phyloP scores from a whole-genome alignment of 1,140 invertebrate genomes.

The Drosophila lini region DNA sequence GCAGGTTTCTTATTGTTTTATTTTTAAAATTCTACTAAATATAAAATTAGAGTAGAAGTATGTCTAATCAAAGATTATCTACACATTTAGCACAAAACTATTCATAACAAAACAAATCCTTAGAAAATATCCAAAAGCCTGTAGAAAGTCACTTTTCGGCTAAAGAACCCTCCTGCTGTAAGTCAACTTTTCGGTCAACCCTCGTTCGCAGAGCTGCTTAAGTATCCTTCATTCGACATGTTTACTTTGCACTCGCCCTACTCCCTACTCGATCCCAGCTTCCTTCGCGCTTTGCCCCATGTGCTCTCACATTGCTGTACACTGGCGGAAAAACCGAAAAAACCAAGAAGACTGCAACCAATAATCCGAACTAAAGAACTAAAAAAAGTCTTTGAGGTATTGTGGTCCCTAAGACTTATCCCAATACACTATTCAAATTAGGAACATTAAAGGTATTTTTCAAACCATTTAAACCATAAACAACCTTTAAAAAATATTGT shows the following conservation, averaged over 20 bases:
- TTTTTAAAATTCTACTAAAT: neutral
- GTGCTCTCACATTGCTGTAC: constrained; percentile 4
- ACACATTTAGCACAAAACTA: neutral
- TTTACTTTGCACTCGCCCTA: constrained; percentile 70
- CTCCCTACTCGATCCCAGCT: constrained; percentile 22
- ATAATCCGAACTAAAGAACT: neutral
- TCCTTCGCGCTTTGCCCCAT: neutral
- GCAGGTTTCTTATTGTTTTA: neutral
- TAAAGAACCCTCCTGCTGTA: constrained; percentile 7
- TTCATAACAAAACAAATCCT: constrained; percentile 13
- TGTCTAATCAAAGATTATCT: neutral
- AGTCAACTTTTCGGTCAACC: constrained; percentile 52
- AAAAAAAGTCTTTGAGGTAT: too few species aligned
- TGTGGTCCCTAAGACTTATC: neutral
- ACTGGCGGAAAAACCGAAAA: neutral
- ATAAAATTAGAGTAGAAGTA: too few species aligned
- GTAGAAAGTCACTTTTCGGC: constrained; percentile 8
- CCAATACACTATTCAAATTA: neutral
- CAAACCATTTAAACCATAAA: neutral
- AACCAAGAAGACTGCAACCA: neutral
- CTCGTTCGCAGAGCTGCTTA: constrained; percentile 46
- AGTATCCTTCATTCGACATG: constrained; percentile 61
- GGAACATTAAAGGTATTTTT: neutral
- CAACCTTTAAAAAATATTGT: too few species aligned
- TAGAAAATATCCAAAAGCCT: constrained; percentile 4